Evolutionary conservation across 2,797 vertebrate species (phyloP), one percentile per base, ranked within the genome.

Genomic region (Hypotaenidia okinawae): DNA sequence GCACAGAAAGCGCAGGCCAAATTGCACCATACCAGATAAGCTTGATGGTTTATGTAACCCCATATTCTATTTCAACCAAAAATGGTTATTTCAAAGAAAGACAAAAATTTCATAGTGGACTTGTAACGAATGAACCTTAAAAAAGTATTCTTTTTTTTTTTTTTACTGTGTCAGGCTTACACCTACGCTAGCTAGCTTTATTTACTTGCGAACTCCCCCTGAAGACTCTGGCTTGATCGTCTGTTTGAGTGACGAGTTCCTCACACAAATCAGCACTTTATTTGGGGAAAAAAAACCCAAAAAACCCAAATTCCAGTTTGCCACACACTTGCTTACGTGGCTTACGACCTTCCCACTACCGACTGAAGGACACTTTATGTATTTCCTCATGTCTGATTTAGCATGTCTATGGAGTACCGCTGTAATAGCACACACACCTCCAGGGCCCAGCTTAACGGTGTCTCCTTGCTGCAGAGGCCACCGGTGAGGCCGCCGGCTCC

Each of bases 251-350:
- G 67, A 13, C 13, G 27, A 67, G 22, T 8, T 62, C 19, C 45
- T 27, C 16, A 5, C 11, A 21, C 32, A 16, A 75, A 54, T 4
- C 57, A 63, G 17, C 27, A 25, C 37, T 76, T n/a, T 5, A 21
- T 22, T 39, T 1, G 37, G 6, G 15, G 1, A 1, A 4, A 27
- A 30, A 22, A 57, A 33, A 23, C 19, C 25, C 19, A 6, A 33
- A 35, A 35, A 35, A 35, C 33, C 10, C 3, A 1, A 35, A 15
- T 52, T 27, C 28, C 17, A 32, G 57, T 43, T 74, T 28, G 12
- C 51, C 16, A 55, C 30, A 28, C 12, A 9, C 16, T 39, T 30
- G 16, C 32, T 58, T 41, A 33, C 17, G 24, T 32, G 80, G 57
- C 69, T 72, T 33, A 47, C 24, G 59, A 13, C 14, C 6, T 24